Evolutionary conservation across 2,113 vertebrate species (phyloP).

Genomic region (Poeciliopsis retropinna): DNA sequence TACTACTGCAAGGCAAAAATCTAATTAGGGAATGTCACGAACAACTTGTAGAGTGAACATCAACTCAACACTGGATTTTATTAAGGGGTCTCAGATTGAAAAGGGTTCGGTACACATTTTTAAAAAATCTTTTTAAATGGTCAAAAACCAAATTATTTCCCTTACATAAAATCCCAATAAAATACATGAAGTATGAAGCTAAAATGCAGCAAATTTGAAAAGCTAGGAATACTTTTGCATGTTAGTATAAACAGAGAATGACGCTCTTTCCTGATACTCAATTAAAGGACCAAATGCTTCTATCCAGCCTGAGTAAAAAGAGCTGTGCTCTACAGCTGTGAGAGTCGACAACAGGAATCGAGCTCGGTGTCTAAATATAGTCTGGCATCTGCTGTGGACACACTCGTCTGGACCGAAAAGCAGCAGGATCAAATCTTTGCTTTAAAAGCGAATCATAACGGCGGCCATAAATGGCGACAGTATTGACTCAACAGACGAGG

Average conservation of each 20-base stretch:
- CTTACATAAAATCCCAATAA: background rate
- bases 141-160: background rate
- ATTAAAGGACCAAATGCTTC: background rate
- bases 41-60: too few species aligned
- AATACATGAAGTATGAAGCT: background rate
- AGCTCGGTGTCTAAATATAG: constrained; percentile 41
- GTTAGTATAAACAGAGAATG: too few species aligned
- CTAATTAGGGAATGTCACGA: too few species aligned
- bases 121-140: too few species aligned
- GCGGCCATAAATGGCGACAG: constrained; percentile 53
- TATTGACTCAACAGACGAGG: constrained; percentile 54
- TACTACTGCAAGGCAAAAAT: too few species aligned
- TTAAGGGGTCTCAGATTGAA: background rate
- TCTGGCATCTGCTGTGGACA: constrained; percentile 36
- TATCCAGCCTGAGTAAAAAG: background rate
- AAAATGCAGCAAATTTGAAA: background rate
- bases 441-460: constrained; percentile 52
- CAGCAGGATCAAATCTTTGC: constrained; percentile 36
- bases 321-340: background rate
- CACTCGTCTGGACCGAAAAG: constrained; percentile 36
- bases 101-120: too few species aligned
- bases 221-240: background rate
- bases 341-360: constrained; percentile 4
- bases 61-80: background rate
- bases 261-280: background rate